Base-by-base conservation (phyloP, 2,888 invertebrate species). In the Nymphalis urticae region DNA sequence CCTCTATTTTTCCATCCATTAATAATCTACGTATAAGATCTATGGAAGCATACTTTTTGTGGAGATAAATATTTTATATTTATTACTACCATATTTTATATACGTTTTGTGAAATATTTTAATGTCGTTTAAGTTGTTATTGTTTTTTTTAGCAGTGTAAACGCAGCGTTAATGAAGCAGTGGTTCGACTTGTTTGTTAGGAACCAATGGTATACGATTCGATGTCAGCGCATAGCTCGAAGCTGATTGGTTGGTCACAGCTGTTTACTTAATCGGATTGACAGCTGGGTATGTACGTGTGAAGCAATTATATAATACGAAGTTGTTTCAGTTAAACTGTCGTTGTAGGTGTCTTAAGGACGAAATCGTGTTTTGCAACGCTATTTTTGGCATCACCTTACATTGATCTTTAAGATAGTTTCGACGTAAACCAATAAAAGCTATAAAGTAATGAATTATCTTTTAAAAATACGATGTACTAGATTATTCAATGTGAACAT, bases 151-250 rank as follows among this genome's bases (percentile, higher is more conserved):
- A 63, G 61, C 48, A 64, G 36, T 70, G 61, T 70, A 58, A 48
- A 60, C 68, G 53, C 58, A 65, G 50, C 42, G 51, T 53, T 70
- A 72, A 66, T 61, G 58, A 72, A 62, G 27, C 48, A 36, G 56
- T 68, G 63, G 70, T 70, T 60, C 9, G 64, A 66, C 72, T 65
- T 17, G 72, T 72, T 70, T 68, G 67, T 64, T 64, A 64, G 61
- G 61, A 68, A 62, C 67, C 67, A 72, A 65, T 68, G 56, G 68
- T 58, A 68, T 63, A 59, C 62, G 66, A 59, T 63, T 65, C 54
- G 67, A 61, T 68, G 68, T 63, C 63, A 68, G 59, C 65, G 63
- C 60, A 65, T 36, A 50, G 51, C 63, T 63, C 24, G 58, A 36
- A 36, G 60, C 56, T 56, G 47, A 61, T 51, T 56, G 65, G 64